Percentiles rank a stretch among this genome's conserved stretches.
Evolutionary conservation across 2,113 vertebrate genomes (phyloP).

Genomic region (Albula glossodonta): DNA sequence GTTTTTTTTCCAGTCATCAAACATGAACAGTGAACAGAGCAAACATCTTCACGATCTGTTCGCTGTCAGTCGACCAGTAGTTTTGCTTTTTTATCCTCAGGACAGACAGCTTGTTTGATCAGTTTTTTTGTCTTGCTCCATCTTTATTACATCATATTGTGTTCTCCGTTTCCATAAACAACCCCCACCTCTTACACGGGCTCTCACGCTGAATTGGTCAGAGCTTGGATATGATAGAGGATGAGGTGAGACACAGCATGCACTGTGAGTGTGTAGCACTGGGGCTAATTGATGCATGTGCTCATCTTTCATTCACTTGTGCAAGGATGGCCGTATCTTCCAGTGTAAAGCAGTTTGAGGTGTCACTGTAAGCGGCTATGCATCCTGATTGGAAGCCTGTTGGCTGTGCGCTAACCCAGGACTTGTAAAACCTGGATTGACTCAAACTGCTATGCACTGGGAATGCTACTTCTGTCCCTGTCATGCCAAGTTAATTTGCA

Average conservation of each 20-base stretch:
- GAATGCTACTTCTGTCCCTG: neutral
- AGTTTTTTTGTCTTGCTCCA: constrained; percentile 29
- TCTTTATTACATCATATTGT: constrained; percentile 40
- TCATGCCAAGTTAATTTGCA: neutral
- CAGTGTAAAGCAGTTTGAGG: neutral
- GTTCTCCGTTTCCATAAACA: constrained; percentile 60
- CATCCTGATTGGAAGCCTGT: neutral
- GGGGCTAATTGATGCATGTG: neutral
- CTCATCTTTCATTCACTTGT: neutral
- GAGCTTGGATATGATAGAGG: constrained; percentile 99
- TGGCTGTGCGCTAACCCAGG: neutral
- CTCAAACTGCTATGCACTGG: neutral
- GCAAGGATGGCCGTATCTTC: neutral
- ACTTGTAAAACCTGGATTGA: neutral
- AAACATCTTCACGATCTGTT: neutral
- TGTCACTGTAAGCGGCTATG: neutral
- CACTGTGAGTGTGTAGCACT: neutral
- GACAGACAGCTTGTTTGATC: neutral
- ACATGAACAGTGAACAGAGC: neutral
- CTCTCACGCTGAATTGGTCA: constrained; percentile 76
- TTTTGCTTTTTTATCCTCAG: neutral
- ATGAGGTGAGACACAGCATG: constrained; percentile 85
- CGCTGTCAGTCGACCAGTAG: neutral
- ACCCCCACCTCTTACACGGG: constrained; percentile 71
- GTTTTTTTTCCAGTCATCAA: neutral